phyloP scores from a whole-genome alignment of 2,797 vertebrate species.

The Selene dorsalis region DNA sequence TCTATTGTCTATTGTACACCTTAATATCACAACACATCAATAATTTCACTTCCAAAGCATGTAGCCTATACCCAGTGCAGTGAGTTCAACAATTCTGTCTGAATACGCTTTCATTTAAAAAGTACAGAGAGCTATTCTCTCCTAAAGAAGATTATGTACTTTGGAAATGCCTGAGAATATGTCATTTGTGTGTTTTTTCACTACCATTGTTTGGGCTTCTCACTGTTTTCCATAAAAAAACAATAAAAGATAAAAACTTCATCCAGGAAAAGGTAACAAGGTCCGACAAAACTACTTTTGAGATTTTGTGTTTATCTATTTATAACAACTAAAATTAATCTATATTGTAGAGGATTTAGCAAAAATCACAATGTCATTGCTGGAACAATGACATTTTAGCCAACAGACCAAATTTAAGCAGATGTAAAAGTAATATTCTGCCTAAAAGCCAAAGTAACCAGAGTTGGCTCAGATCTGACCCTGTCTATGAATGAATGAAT shows the following conservation, averaged over 20 bases:
- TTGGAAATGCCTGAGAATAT: slow-evolving; percentile 69
- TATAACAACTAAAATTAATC: neutral
- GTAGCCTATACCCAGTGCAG: neutral
- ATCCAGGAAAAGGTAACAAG: slow-evolving; percentile 7
- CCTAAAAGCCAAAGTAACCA: slow-evolving; percentile 50
- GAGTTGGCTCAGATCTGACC: slow-evolving; percentile 54
- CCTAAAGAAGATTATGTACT: slow-evolving; percentile 72
- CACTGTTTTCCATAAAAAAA: slow-evolving; percentile 35
- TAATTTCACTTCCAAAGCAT: too few species aligned
- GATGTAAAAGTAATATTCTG: slow-evolving; percentile 37
- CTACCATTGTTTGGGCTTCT: slow-evolving; percentile 40
- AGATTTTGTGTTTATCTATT: neutral
- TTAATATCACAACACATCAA: too few species aligned
- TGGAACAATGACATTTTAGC: slow-evolving; percentile 4
- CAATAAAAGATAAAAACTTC: slow-evolving; percentile 11
- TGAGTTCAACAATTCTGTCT: slow-evolving; percentile 19
- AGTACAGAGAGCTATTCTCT: slow-evolving; percentile 50
- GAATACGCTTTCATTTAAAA: slow-evolving; percentile 42
- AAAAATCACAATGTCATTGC: neutral
- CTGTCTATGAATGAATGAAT: slow-evolving; percentile 44
- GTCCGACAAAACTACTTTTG: neutral
- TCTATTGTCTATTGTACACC: too few species aligned
- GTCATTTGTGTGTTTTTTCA: slow-evolving; percentile 48
- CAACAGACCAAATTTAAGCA: slow-evolving; percentile 19
- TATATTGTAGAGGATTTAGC: neutral